A percentile compares a stretch with the other conserved stretches of the same genome.
Evolutionary conservation across 2,888 invertebrate genomes (phyloP).

Genomic region (Acrocyrtus sp.): DNA sequence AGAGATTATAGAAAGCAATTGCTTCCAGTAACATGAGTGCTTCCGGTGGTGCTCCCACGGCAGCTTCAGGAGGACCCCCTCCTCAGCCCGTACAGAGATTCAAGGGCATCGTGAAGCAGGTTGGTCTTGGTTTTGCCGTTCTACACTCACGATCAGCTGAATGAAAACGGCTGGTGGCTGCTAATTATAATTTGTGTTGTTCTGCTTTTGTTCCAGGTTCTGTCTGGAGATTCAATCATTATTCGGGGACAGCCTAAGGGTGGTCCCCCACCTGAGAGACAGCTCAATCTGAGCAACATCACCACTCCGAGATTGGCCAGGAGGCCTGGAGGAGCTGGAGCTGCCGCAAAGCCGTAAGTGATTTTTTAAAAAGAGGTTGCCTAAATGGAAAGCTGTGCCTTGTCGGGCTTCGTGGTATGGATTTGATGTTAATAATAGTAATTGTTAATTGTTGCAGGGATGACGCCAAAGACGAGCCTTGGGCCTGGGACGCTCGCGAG

Average conservation of each 20-base stretch:
- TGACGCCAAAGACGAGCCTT: conserved; percentile 89
- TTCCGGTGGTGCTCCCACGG: conserved; percentile 63
- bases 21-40: conserved; percentile 23
- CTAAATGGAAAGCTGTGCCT: too few species aligned
- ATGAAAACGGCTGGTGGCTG: neutral
- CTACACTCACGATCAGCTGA: neutral
- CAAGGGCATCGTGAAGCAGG: conserved; percentile 74
- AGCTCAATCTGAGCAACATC: conserved; percentile 89
- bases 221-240: conserved; percentile 95
- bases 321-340: conserved; percentile 71
- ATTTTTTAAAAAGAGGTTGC: too few species aligned
- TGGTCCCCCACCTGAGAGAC: conserved; percentile 93
- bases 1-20: conserved; percentile 71
- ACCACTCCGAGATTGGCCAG: conserved; percentile 91
- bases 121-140: conserved; percentile 65
- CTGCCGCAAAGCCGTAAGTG: conserved; percentile 59
- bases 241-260: conserved; percentile 84
- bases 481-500: conserved; percentile 97
- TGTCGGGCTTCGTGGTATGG: too few species aligned
- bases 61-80: conserved; percentile 65
- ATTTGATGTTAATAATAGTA: neutral
- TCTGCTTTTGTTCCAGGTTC: conserved; percentile 74
- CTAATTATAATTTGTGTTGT: neutral
- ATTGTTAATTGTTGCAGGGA: conserved; percentile 12
- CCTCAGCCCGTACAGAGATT: conserved; percentile 60